A percentile compares a stretch with the other conserved stretches of the same genome.
These are phyloP conservation scores for Aulostomus chinensis DNA, from an alignment of 2,797 vertebrate genomes.

Conservation along the genomic window DNA sequence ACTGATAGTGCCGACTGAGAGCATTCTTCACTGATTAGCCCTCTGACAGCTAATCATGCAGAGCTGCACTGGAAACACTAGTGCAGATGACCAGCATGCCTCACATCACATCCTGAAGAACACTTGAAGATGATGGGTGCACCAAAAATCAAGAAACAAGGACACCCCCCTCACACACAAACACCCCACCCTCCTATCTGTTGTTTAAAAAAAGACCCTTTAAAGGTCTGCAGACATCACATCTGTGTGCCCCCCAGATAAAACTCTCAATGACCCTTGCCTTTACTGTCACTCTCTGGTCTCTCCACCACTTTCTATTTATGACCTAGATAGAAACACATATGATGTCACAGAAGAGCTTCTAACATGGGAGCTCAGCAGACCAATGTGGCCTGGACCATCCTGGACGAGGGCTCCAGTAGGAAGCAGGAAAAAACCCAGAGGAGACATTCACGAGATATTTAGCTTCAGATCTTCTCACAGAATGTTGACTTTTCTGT, in stretches of 20 bases:
- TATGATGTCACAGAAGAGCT: too few relatives aligned
- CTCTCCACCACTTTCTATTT: too few relatives aligned
- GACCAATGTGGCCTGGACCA: too few relatives aligned
- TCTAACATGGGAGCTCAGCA: too few relatives aligned
- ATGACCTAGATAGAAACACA: too few relatives aligned
- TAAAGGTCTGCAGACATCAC: conserved; percentile 56
- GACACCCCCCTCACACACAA: neutral
- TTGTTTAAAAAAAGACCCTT: conserved; percentile 66
- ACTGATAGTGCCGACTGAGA: conserved; percentile 71
- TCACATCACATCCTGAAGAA: neutral
- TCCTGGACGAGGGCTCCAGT: too few relatives aligned
- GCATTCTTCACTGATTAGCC: conserved; percentile 70
- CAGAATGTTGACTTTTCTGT: too few relatives aligned
- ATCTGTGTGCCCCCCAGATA: conserved; percentile 47
- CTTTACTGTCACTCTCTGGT: too few relatives aligned
- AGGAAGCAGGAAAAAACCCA: too few relatives aligned
- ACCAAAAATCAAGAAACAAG: neutral
- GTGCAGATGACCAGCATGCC: neutral
- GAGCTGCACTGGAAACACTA: conserved; percentile 26
- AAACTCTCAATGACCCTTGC: conserved; percentile 36
- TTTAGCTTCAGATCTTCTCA: too few relatives aligned
- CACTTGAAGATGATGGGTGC: neutral
- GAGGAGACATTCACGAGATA: too few relatives aligned
- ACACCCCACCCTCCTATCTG: conserved; percentile 56
- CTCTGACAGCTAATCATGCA: conserved; percentile 49